Evolutionary conservation across 2,113 vertebrate species (phyloP).

Genomic region (Phyllopteryx taeniolatus): DNA sequence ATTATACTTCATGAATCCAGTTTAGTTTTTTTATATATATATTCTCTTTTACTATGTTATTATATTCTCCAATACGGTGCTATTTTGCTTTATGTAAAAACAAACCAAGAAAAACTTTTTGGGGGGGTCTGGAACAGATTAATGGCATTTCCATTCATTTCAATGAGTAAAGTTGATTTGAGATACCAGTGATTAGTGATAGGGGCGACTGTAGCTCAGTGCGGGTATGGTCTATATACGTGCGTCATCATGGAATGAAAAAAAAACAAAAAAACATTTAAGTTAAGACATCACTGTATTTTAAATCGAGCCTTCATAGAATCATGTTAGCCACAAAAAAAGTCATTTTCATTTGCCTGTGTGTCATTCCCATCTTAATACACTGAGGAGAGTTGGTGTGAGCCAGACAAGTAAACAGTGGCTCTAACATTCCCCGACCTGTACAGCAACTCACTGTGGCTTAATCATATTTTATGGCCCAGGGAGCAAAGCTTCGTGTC

Average conservation of each 20-base stretch:
- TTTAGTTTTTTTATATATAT: no score
- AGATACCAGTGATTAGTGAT: no score
- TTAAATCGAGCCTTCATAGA: background rate
- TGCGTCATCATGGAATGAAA: no score
- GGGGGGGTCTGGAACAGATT: background rate
- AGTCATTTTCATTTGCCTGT: background rate
- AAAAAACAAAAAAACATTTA: background rate
- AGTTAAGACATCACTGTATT: background rate
- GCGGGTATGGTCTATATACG: no score
- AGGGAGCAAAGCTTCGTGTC: slow-evolving; percentile 54
- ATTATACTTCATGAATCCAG: background rate
- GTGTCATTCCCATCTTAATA: slow-evolving; percentile 7
- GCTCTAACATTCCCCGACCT: slow-evolving; percentile 29
- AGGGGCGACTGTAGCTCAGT: no score
- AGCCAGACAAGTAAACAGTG: slow-evolving; percentile 45
- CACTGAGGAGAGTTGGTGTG: slow-evolving; percentile 23
- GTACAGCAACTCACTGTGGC: slow-evolving; percentile 41
- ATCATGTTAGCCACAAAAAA: background rate
- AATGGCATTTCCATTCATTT: background rate
- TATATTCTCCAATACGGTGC: no score
- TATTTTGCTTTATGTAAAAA: background rate
- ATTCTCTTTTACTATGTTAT: background rate
- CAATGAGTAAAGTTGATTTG: background rate
- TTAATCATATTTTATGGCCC: slow-evolving; percentile 61
- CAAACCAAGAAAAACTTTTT: background rate